Base-by-base conservation (phyloP, 2,888 invertebrate genomes). In the Neoaliturus tenellus region DNA sequence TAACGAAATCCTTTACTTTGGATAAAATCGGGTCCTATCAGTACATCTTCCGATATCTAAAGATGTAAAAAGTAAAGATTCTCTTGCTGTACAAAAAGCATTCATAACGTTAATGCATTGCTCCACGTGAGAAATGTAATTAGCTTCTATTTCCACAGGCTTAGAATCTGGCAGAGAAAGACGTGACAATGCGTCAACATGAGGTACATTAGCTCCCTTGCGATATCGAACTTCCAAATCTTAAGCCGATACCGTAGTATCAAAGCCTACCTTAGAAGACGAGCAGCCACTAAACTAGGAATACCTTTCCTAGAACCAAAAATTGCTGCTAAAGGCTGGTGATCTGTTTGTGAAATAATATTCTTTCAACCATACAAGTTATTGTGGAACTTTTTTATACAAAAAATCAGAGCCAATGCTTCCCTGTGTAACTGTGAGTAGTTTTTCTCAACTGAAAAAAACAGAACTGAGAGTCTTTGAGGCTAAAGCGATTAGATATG, bases 161-260 rank as follows among this genome's bases (percentile, higher is more conserved):
- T 55, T 12, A 3, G 67, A 12, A 0, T 67, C 20, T 0, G 58
- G 39, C 17, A 69, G 39, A 14, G 81, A 69, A 25, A 81, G 39
- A 23, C 81, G 20, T 2, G 81, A 81, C 39, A 81, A 31, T 10
- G 81, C 81, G 39, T 81, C 69, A 0, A 67, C 62, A 62, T 81
- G 23, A n/a, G 48, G 62, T 33, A 62, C 62, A 58, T 20, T 6
- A n/a, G 67, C 25, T 20, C 69, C 81, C 39, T 81, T 81, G 17
- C 44, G 67, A 35, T 81, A 81, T 17, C 67, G 23, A 0, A 81
- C 67, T 20, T 69, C 81, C 20, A 67, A 69, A 69, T 67, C 35
- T 0, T 81, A 81, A 14, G 67, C 25, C 17, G 67, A 81, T 35
- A n/a, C n/a, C n/a, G n/a, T n/a, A 81, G 23, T 14, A 81, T 81